These are phyloP conservation scores for Metellina segmentata DNA, from an alignment of 2,888 invertebrate species.

Conservation along the genomic window DNA sequence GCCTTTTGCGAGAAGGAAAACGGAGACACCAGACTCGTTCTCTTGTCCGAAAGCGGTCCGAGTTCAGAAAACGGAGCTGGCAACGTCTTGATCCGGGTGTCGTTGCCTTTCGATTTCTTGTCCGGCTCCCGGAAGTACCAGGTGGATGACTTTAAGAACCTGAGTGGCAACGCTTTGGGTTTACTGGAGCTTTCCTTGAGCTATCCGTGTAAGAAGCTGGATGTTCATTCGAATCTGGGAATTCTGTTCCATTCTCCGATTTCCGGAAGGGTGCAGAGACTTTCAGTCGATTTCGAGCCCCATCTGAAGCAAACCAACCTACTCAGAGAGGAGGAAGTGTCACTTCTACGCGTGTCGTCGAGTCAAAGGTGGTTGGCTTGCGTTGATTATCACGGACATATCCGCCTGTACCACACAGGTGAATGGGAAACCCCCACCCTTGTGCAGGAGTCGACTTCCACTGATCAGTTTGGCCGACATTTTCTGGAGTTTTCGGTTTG, in stretches of 20 bases:
- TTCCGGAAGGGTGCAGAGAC: slow-evolving; percentile 1
- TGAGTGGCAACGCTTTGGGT: slow-evolving; percentile 8
- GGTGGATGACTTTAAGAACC: slow-evolving; percentile 24
- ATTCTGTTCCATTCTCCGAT: slow-evolving; percentile 24
- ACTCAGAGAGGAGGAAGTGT: not conserved
- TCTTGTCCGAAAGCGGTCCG: slow-evolving; percentile 23
- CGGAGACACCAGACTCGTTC: not conserved
- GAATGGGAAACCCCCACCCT: not conserved
- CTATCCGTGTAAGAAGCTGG: slow-evolving; percentile 16
- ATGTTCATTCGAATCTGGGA: slow-evolving; percentile 30
- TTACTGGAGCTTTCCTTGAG: slow-evolving; percentile 25
- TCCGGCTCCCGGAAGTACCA: slow-evolving; percentile 30
- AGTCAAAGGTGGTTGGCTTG: slow-evolving; percentile 32
- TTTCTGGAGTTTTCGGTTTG: slow-evolving; percentile 19
- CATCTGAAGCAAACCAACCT: not conserved
- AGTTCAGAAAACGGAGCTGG: slow-evolving; percentile 37
- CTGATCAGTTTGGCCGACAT: not conserved
- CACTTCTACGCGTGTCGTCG: not conserved
- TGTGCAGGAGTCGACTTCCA: not conserved
- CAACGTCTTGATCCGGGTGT: slow-evolving; percentile 27
- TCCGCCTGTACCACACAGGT: slow-evolving; percentile 11
- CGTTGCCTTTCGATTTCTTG: slow-evolving; percentile 23
- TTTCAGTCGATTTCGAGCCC: slow-evolving; percentile 3
- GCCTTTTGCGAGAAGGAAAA: not conserved
- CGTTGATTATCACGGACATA: slow-evolving; percentile 15